Base-by-base conservation (phyloP, 2,888 invertebrate genomes). In the Pseudococcus viburni region DNA sequence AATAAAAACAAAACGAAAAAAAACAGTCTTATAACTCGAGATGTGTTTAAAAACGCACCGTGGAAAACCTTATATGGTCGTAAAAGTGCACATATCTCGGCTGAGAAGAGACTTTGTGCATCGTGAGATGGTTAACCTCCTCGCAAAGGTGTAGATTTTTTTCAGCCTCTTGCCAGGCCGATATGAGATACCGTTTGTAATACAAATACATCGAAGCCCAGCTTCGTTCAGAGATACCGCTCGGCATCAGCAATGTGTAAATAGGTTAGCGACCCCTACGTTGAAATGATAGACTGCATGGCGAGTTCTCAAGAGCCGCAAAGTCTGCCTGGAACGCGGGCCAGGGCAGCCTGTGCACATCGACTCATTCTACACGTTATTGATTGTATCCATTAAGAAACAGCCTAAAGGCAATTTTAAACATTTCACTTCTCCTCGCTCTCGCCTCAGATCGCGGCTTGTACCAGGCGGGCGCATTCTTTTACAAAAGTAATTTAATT, bases 401-500 rank as follows among this genome's bases (percentile, higher is more conserved):
- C 17, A 88, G 55, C 88, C 88, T 77, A 33, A 80, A 48, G 88
- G 51, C 42, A 83, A 83, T 88, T 83, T 80, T 83, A 55, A 77
- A 51, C 88, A 88, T 80, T 88, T 88, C 83, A 80, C 48, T 88
- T 19, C 26, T 46, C 84, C 33, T 26, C 87, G 73, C 77, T 12
- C 19, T 33, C 64, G 17, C 42, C 17, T 33, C 26, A 2, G 26
- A 22, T 11, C 12, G 77, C 48, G 15, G 51, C 22, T 15, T 86
- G 19, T 42, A 48, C 77, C 64, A 17, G 26, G 55, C 77, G 80
- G 88, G 46, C 33, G 88, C 88, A 88, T 88, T 88, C 88, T 88
- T 88, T 88, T 39, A 80, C 85, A 83, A 88, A 88, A 88, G 88
- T 88, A 88, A 88, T 88, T 88, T 88, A 88, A 88, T 88, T 88